Percentiles rank a stretch among this genome's conserved stretches.
Evolutionary conservation across 2,797 vertebrate genomes (phyloP).

Genomic region (Coreius guichenoti): DNA sequence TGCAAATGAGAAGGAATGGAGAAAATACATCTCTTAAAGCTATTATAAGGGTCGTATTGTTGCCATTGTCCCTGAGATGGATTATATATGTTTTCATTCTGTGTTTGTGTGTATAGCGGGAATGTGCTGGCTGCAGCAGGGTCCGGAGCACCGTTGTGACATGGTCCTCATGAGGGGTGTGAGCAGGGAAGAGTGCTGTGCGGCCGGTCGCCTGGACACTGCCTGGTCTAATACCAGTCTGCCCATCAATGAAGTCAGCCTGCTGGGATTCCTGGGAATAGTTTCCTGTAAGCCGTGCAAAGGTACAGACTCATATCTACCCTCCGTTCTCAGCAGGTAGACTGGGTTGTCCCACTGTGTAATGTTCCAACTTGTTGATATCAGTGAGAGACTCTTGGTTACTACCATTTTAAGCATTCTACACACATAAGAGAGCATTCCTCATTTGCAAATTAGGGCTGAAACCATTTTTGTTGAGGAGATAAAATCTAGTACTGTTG

Average conservation of each 20-base stretch:
- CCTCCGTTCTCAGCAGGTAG: not conserved
- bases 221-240: conserved; percentile 95
- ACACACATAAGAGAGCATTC: conserved; percentile 6
- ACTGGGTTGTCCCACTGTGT: not conserved
- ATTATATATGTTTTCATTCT: conserved; percentile 18
- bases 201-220: conserved; percentile 85
- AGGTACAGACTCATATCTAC: conserved; percentile 77
- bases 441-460: not conserved
- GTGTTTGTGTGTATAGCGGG: conserved; percentile 78
- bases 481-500: conserved; percentile 1
- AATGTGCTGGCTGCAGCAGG: conserved; percentile 95
- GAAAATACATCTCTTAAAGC: not conserved
- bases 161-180: conserved; percentile 91
- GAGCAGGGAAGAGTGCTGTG: conserved; percentile 91
- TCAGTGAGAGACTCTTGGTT: not conserved
- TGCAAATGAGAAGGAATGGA: not conserved
- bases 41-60: not conserved
- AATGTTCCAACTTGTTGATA: conserved; percentile 18
- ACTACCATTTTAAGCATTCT: not conserved
- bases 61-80: not conserved
- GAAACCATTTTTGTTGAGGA: not conserved
- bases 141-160: conserved; percentile 88
- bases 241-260: conserved; percentile 93
- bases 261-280: conserved; percentile 91
- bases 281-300: conserved; percentile 94